Evolutionary conservation across 2,888 invertebrate species (phyloP).

Genomic region (Xanthorhoe designata): DNA sequence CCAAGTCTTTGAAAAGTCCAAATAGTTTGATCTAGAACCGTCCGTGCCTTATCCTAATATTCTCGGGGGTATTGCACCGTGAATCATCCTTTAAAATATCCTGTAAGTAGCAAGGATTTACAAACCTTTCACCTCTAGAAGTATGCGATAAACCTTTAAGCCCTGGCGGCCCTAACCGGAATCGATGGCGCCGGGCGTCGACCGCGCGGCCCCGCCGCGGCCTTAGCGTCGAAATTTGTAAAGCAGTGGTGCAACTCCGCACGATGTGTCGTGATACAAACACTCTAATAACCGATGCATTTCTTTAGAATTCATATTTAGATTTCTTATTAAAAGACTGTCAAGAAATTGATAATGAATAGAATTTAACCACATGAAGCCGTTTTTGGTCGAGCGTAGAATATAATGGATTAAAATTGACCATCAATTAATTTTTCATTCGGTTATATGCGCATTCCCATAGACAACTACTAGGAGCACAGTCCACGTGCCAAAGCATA

Average conservation of each 20-base stretch:
- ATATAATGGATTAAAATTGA: no score
- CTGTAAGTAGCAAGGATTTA: constrained; percentile 27
- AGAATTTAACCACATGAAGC: background rate
- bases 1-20: background rate
- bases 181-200: constrained; percentile 53
- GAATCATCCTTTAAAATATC: constrained; percentile 24
- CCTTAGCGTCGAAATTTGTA: constrained; percentile 27
- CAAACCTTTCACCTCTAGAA: constrained; percentile 29
- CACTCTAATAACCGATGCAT: background rate
- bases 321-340: no score
- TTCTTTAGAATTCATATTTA: no score
- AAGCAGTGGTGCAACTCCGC: constrained; percentile 17
- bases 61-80: constrained; percentile 13
- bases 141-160: constrained; percentile 37
- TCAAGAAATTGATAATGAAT: no score
- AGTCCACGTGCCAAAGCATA: no score
- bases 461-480: no score
- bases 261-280: background rate
- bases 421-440: no score
- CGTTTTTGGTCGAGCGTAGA: no score
- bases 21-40: constrained; percentile 7
- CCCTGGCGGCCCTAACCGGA: constrained; percentile 37
- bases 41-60: constrained; percentile 6
- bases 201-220: constrained; percentile 51
- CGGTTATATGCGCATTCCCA: no score